Percentiles rank a stretch among this genome's conserved stretches.
Evolutionary conservation across 2,888 invertebrate genomes (phyloP).

Genomic region (Labia minor): DNA sequence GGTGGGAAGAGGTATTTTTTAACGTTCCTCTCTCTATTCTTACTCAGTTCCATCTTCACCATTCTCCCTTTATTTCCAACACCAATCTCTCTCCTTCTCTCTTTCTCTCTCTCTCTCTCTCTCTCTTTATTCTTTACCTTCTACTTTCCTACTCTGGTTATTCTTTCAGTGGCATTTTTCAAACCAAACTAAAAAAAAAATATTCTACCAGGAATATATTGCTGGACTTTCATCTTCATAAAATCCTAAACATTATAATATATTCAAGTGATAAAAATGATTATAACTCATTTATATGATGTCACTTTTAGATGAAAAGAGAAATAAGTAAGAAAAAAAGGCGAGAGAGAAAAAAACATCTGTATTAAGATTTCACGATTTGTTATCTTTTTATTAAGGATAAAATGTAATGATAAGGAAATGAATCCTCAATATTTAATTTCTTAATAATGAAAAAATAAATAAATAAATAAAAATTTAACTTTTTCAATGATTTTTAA

Average conservation of each 20-base stretch:
- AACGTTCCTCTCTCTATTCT: neutral
- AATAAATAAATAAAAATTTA: too few species aligned
- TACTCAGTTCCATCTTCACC: neutral
- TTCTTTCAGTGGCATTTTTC: neutral
- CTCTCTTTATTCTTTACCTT: neutral
- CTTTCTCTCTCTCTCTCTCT: neutral
- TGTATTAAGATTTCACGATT: neutral
- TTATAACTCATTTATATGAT: conserved; percentile 7
- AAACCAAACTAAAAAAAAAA: neutral
- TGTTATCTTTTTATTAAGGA: neutral
- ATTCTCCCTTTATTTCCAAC: neutral
- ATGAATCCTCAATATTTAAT: too few species aligned
- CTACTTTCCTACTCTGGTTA: neutral
- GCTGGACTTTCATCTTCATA: conserved; percentile 8
- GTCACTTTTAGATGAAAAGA: conserved; percentile 1
- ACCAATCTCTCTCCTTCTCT: neutral
- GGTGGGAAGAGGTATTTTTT: neutral
- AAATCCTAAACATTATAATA: conserved; percentile 7
- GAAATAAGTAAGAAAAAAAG: too few species aligned
- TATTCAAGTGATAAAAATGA: conserved; percentile 13
- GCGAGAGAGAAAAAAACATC: neutral
- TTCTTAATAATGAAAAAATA: too few species aligned
- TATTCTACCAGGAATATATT: neutral
- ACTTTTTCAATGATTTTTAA: too few species aligned
- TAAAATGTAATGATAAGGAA: too few species aligned